Evolutionary conservation across 2,888 invertebrate species (phyloP).

Genomic region (Caenorhabditis imperialis): DNA sequence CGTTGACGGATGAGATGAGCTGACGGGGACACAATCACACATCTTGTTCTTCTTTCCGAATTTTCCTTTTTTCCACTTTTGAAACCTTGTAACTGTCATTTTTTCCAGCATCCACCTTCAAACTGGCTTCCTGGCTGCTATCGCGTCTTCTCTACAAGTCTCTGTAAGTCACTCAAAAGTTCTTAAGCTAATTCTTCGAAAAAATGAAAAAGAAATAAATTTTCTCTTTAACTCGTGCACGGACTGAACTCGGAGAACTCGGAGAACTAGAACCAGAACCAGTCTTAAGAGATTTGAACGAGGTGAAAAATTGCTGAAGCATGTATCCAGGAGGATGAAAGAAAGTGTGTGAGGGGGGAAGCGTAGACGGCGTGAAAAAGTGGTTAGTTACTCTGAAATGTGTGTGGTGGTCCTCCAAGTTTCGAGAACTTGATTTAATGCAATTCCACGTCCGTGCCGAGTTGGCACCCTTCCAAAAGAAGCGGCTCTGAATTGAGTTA

Average conservation of each 20-base stretch:
- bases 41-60: conserved; percentile 14
- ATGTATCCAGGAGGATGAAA: conserved; percentile 38
- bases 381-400: conserved; percentile 22
- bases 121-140: conserved; percentile 70
- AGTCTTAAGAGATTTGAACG: conserved; percentile 31
- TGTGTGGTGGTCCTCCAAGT: conserved; percentile 24
- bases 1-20: conserved; percentile 50
- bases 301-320: conserved; percentile 52
- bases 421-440: conserved; percentile 45
- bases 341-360: conserved; percentile 16
- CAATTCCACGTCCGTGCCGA: conserved; percentile 27
- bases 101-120: conserved; percentile 35
- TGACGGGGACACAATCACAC: conserved; percentile 50
- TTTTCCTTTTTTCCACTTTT: conserved; percentile 5
- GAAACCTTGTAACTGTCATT: not conserved
- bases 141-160: conserved; percentile 70
- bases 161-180: conserved; percentile 61
- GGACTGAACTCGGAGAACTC: no score
- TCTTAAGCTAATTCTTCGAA: not conserved
- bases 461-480: conserved; percentile 37
- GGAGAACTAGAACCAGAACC: conserved; percentile 20
- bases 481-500: conserved; percentile 28
- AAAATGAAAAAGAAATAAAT: conserved; percentile 17
- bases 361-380: conserved; percentile 23
- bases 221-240: no score